Evolutionary conservation across 2,113 vertebrate species (phyloP).

Genomic region (Panurus biarmicus): DNA sequence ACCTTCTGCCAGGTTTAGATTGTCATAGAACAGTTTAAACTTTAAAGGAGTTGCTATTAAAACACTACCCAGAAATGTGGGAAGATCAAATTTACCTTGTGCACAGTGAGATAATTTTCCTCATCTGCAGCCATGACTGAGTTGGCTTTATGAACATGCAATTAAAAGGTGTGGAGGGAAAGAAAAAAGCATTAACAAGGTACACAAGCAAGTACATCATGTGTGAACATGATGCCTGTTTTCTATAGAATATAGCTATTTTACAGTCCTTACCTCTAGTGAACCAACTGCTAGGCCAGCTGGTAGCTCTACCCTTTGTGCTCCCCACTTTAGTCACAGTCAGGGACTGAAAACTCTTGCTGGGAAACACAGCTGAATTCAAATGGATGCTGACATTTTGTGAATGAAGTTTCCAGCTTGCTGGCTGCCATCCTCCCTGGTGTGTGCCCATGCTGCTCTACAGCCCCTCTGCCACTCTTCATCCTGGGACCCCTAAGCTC

Average conservation of each 20-base stretch:
- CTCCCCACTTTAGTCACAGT: neutral
- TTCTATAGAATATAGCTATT: neutral
- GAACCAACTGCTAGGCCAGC: constrained; percentile 10
- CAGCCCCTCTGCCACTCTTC: neutral
- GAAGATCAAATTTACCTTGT: neutral
- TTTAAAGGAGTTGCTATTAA: neutral
- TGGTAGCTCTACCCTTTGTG: neutral
- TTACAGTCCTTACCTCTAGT: neutral
- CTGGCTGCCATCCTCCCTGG: neutral
- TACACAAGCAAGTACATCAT: neutral
- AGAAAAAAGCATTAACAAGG: neutral
- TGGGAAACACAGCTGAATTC: neutral
- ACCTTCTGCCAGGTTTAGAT: neutral
- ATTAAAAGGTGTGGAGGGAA: neutral
- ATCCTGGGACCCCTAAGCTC: neutral
- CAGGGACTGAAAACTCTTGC: neutral
- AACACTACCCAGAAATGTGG: neutral
- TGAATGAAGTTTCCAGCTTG: neutral
- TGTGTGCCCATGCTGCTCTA: neutral
- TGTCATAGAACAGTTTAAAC: neutral
- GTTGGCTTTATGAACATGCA: neutral
- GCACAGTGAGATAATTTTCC: neutral
- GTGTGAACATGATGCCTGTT: neutral
- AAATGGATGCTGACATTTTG: neutral
- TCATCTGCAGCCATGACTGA: neutral